Conservation (phyloP, 1,140 invertebrate species). For the Megathymus violae region DNA sequence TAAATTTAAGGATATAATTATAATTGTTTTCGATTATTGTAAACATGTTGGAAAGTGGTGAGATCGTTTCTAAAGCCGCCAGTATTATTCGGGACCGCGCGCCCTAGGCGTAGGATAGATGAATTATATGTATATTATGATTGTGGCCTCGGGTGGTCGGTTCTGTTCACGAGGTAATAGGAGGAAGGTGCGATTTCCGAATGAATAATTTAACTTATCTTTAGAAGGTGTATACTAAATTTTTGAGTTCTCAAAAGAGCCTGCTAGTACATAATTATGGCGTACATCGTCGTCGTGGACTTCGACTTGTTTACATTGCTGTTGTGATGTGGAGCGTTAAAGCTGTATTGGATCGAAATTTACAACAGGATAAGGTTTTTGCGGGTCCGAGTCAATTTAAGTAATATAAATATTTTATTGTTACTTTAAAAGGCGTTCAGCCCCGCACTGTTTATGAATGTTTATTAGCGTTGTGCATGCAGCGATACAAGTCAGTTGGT, state of each 20-base stretch:
- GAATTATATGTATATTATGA: slow-evolving; percentile 22
- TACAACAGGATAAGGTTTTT: background rate
- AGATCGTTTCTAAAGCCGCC: slow-evolving; percentile 34
- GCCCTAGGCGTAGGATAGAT: slow-evolving; percentile 46
- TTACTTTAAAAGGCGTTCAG: too few relatives aligned
- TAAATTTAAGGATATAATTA: slow-evolving; percentile 10
- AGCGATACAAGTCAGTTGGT: background rate
- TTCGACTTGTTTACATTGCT: background rate
- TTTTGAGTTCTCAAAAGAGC: background rate
- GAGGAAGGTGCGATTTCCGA: slow-evolving; percentile 2
- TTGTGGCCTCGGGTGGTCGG: slow-evolving; percentile 1
- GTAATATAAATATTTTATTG: background rate
- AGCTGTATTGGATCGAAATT: background rate
- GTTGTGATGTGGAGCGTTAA: background rate
- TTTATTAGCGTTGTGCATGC: too few relatives aligned
- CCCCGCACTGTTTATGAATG: too few relatives aligned
- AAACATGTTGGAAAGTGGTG: slow-evolving; percentile 9
- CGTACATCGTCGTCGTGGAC: too few relatives aligned
- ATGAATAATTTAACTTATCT: slow-evolving; percentile 1
- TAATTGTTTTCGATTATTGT: slow-evolving; percentile 15
- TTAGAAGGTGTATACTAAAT: slow-evolving; percentile 1
- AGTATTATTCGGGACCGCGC: slow-evolving; percentile 64
- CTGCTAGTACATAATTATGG: background rate
- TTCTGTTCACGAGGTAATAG: slow-evolving; percentile 2
- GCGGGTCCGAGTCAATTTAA: background rate